phyloP scores from a whole-genome alignment of 2,113 vertebrate genomes.

The Hymenochirus boettgeri region DNA sequence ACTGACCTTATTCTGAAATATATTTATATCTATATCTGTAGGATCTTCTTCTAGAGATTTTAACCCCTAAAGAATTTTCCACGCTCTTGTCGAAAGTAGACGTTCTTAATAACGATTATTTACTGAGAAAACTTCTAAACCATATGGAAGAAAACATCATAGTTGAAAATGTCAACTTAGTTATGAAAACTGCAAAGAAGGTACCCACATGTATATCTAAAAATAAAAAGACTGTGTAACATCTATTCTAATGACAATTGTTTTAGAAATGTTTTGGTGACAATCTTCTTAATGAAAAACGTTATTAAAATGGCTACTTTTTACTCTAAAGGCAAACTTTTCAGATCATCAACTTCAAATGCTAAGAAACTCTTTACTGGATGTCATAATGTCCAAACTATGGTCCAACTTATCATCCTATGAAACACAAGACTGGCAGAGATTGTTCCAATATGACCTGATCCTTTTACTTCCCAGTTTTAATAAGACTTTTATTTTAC shows the following conservation, averaged over 20 bases:
- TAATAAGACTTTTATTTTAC: background rate
- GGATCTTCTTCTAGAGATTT: background rate
- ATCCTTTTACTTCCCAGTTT: background rate
- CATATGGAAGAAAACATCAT: background rate
- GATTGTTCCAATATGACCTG: constrained; percentile 12
- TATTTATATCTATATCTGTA: background rate
- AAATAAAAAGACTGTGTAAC: background rate
- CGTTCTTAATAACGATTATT: background rate
- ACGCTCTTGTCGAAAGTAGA: background rate
- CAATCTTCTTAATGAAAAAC: background rate
- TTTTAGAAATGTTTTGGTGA: too few relatives aligned
- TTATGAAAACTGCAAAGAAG: background rate
- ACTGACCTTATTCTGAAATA: background rate
- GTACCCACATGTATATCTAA: background rate
- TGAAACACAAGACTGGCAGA: background rate
- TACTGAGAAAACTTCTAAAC: constrained; percentile 1
- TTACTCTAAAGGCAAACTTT: background rate
- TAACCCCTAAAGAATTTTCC: background rate
- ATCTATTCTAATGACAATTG: background rate
- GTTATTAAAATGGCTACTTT: background rate
- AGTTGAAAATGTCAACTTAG: constrained; percentile 2
- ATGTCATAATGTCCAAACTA: background rate
- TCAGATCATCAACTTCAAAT: background rate
- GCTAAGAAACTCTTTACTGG: background rate
- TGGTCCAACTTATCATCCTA: background rate